Evolutionary conservation across 2,113 vertebrate genomes (phyloP).

Genomic region (Litocranius walleri): DNA sequence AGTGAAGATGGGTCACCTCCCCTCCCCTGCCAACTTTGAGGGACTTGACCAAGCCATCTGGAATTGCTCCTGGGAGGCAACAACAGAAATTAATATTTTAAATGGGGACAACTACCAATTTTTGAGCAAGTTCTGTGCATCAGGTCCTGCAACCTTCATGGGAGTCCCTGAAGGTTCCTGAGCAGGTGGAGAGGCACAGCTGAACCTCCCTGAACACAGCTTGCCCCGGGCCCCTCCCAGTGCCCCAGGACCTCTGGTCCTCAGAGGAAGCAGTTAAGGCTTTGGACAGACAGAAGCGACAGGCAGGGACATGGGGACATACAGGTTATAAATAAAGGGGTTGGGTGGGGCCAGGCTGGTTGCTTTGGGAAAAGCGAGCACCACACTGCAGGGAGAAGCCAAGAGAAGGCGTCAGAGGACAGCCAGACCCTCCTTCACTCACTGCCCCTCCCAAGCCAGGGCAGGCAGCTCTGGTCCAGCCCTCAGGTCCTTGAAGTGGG

Average conservation of each 20-base stretch:
- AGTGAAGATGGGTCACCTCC: background rate
- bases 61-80: background rate
- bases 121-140: background rate
- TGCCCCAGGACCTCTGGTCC: background rate
- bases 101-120: background rate
- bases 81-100: background rate
- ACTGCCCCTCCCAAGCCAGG: accelerated
- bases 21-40: background rate
- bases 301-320: constrained; percentile 40
- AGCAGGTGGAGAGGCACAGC: background rate
- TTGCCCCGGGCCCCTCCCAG: background rate
- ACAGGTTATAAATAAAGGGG: constrained; percentile 52
- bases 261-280: constrained; percentile 63
- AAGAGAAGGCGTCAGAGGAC: background rate
- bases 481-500: background rate
- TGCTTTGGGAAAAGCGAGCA: background rate
- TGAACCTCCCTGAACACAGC: background rate
- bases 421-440: background rate
- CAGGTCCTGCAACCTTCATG: background rate
- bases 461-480: background rate
- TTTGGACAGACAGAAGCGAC: constrained; percentile 52
- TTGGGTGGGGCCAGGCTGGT: background rate
- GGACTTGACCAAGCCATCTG: background rate
- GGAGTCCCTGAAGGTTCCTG: background rate
- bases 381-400: background rate